These are phyloP conservation scores for Perdita meconis DNA, from an alignment of 2,888 invertebrate genomes.

Conservation along the genomic window DNA sequence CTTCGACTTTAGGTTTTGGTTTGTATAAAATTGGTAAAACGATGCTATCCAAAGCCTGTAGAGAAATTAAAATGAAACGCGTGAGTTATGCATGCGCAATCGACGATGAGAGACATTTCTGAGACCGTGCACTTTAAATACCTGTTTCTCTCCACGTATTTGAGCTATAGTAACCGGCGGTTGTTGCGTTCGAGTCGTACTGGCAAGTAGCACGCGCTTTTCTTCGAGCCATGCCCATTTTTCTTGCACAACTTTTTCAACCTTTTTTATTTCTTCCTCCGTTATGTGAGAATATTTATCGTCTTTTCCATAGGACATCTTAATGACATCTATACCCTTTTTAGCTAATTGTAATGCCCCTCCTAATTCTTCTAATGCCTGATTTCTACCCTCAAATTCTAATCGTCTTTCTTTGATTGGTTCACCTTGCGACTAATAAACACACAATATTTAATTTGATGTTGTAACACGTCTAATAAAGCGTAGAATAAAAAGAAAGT, in stretches of 20 bases:
- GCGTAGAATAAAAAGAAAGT: background rate
- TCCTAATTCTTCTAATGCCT: constrained; percentile 92
- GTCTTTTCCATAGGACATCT: constrained; percentile 85
- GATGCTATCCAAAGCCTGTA: constrained; percentile 85
- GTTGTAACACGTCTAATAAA: background rate
- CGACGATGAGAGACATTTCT: background rate
- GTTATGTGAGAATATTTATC: constrained; percentile 92
- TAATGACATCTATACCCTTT: constrained; percentile 91
- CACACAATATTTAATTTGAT: background rate
- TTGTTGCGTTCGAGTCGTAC: constrained; percentile 88
- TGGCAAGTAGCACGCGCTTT: constrained; percentile 88
- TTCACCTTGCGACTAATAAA: constrained; percentile 90
- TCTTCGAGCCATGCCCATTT: constrained; percentile 91
- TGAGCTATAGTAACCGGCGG: constrained; percentile 92
- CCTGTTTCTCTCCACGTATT: constrained; percentile 92
- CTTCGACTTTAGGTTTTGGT: constrained; percentile 93
- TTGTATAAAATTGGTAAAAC: constrained; percentile 92
- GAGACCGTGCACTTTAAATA: constrained; percentile 85
- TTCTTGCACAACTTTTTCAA: constrained; percentile 88
- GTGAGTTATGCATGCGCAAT: background rate
- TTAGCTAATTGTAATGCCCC: constrained; percentile 91
- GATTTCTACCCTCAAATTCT: constrained; percentile 92
- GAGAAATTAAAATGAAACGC: constrained; percentile 18
- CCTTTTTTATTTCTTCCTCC: constrained; percentile 92
- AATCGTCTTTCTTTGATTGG: constrained; percentile 93